Evolutionary conservation across 2,888 invertebrate species (phyloP), one percentile per base, ranked within the genome.

Genomic region (Nephrotoma flavescens): DNA sequence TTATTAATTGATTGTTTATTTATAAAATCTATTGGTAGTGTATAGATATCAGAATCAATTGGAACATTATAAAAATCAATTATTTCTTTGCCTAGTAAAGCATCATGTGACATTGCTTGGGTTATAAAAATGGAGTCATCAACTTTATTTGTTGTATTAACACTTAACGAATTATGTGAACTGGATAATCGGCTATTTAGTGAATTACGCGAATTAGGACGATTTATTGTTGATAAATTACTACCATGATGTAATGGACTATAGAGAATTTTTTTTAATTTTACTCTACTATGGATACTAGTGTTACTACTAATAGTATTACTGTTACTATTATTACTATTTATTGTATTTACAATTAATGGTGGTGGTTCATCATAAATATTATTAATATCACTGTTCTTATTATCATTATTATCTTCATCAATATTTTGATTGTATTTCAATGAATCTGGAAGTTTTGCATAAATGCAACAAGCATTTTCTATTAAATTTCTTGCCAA

Each of bases 111-210:
- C 93, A 97, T 96, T 45, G 97, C 97, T 90, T 96, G 96, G 0
- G 96, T 97, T 88, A 97, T 97, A 90, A 97, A 97, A 90, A 95
- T 96, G 31, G 96, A 96, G 90, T 97, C 97, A 89, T 96, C 96
- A 0, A 94, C 95, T 91, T 95, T 95, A 89, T 96, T 95, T 87
- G 95, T 94, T 31, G 94, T 94, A 15, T 93, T 93, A 83, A 94
- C 92, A 88, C 95, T 94, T 87, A 97, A 92, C 0, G 96, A 97
- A 90, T 96, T 97, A 91, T 97, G 96, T 87, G 96, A 96, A 90
- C 96, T 96, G 85, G 96, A 96, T 19, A 96, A 92, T 3, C 96
- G 94, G 5, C 96, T 96, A 6, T 95, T 94, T 7, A 96, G 91
- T 4, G 96, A 96, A 89, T 94, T 96, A 83, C 96, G 93, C 0